phyloP scores from a whole-genome alignment of 2,797 vertebrate genomes.

The Alauda arvensis region DNA sequence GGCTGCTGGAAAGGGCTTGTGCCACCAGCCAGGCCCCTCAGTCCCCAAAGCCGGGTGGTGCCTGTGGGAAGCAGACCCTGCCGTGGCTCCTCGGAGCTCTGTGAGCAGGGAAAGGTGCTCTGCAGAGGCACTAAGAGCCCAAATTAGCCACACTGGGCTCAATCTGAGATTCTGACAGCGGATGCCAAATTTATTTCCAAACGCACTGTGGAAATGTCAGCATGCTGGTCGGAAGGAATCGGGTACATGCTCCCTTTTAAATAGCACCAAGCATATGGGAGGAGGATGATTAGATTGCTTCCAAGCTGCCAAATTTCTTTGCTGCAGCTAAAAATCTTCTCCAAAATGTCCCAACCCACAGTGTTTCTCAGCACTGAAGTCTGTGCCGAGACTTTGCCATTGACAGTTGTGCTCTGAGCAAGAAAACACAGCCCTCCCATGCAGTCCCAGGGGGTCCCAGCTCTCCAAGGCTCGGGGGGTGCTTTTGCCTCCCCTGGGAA shows the following conservation, averaged over 20 bases:
- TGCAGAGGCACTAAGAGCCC: constrained; percentile 18
- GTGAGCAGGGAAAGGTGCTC: background rate
- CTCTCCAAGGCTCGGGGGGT: background rate
- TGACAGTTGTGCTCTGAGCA: constrained; percentile 36
- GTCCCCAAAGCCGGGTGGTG: background rate
- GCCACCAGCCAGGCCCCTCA: background rate
- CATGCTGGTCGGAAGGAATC: constrained; percentile 65
- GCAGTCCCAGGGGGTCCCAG: background rate
- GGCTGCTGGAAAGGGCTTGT: background rate
- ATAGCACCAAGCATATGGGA: constrained; percentile 78
- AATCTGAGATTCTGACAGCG: constrained; percentile 61
- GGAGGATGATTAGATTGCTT: constrained; percentile 71
- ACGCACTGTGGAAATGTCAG: constrained; percentile 75
- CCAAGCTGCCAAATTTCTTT: constrained; percentile 72
- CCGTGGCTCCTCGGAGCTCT: background rate
- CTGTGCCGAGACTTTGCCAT: constrained; percentile 25
- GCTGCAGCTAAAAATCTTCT: constrained; percentile 68
- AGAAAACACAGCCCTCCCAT: background rate
- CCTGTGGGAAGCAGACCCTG: background rate
- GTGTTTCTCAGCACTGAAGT: constrained; percentile 36
- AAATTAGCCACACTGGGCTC: constrained; percentile 18
- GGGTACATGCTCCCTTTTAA: constrained; percentile 74
- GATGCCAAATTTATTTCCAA: constrained; percentile 75
- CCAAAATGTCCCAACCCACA: constrained; percentile 58
- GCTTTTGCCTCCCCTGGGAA: background rate